These are phyloP conservation scores for Lissocephala sabroskyi DNA, from an alignment of 2,888 invertebrate species.

Conservation along the genomic window DNA sequence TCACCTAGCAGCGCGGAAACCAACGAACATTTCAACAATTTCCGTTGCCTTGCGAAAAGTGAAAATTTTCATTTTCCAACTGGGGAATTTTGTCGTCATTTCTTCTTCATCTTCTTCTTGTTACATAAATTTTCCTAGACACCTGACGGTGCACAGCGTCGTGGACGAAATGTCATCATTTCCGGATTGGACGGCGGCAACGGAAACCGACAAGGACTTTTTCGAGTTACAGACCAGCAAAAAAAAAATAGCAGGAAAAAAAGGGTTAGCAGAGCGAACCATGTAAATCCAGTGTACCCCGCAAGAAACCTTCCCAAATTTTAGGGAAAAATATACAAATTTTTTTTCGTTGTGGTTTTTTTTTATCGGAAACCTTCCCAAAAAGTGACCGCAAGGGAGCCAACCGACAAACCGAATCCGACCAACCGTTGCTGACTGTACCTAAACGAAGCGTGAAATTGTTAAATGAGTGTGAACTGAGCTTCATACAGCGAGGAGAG, in stretches of 20 bases:
- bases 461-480: constrained; percentile 60
- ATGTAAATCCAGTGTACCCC: constrained; percentile 48
- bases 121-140: constrained; percentile 34
- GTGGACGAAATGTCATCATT: constrained; percentile 67
- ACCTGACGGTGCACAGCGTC: constrained; percentile 40
- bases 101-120: background rate
- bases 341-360: too few species aligned
- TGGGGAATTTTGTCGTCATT: constrained; percentile 30
- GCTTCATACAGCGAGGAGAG: constrained; percentile 7
- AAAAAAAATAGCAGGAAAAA: constrained; percentile 8
- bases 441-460: constrained; percentile 64
- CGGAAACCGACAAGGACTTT: background rate
- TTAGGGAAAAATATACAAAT: too few species aligned
- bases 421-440: constrained; percentile 33
- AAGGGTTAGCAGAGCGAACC: constrained; percentile 51
- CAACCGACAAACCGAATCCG: too few species aligned
- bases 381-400: too few species aligned
- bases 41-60: constrained; percentile 30
- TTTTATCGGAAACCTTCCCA: too few species aligned
- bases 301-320: too few species aligned
- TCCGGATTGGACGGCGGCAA: constrained; percentile 26
- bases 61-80: constrained; percentile 52
- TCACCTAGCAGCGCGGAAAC: constrained; percentile 15
- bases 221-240: background rate
- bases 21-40: constrained; percentile 49